These are phyloP conservation scores for Drosophila teissieri DNA, from an alignment of 1,140 invertebrate species.

Conservation along the genomic window DNA sequence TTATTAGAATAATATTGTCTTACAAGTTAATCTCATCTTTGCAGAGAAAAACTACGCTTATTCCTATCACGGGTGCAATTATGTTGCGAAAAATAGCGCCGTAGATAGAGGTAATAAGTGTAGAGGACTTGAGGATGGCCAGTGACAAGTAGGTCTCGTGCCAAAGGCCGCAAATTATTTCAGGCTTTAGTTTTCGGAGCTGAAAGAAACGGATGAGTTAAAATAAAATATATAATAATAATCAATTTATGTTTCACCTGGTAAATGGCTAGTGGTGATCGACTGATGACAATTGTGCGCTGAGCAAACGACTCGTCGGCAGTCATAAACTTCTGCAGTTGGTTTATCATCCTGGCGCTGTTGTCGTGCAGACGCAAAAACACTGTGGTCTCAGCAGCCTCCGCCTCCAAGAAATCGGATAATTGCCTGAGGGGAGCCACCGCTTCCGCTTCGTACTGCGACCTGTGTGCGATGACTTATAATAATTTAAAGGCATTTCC, in stretches of 20 bases:
- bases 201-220: constrained; percentile 17
- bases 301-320: constrained; percentile 62
- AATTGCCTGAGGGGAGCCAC: constrained; percentile 69
- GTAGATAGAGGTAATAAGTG: constrained; percentile 81
- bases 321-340: constrained; percentile 68
- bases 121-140: constrained; percentile 74
- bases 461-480: constrained; percentile 42
- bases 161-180: constrained; percentile 83
- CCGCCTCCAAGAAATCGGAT: constrained; percentile 65
- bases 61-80: constrained; percentile 84
- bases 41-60: constrained; percentile 81
- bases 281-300: constrained; percentile 75
- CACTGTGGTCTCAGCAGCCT: constrained; percentile 53
- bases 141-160: constrained; percentile 76
- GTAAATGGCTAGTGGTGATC: constrained; percentile 78
- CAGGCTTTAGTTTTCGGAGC: constrained; percentile 77
- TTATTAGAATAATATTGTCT: constrained; percentile 12
- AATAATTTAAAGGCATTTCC: neutral
- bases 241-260: constrained; percentile 46
- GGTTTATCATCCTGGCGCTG: constrained; percentile 71
- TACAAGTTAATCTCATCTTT: constrained; percentile 84
- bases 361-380: constrained; percentile 76
- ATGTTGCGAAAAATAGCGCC: constrained; percentile 81
- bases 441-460: constrained; percentile 74
- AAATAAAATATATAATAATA: neutral